Evolutionary conservation across 2,113 vertebrate genomes (phyloP).

Genomic region (Dicentrarchus labrax): DNA sequence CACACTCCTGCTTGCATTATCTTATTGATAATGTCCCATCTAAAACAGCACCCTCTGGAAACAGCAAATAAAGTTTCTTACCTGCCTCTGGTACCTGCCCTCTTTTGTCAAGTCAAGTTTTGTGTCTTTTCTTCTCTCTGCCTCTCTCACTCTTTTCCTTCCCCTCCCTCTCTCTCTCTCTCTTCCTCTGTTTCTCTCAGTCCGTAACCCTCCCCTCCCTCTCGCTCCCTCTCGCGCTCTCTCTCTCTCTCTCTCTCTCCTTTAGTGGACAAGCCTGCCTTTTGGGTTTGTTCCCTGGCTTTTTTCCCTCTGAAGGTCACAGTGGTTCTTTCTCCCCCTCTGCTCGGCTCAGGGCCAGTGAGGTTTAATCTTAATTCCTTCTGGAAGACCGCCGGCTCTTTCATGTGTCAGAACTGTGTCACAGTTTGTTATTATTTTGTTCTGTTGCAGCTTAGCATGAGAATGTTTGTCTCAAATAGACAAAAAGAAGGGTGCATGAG

Average conservation of each 20-base stretch:
- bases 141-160: conserved; percentile 60
- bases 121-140: conserved; percentile 70
- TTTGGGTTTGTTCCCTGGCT: conserved; percentile 73
- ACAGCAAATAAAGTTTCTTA: conserved; percentile 74
- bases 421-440: conserved; percentile 40
- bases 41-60: conserved; percentile 11
- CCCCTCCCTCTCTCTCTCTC: conserved; percentile 57
- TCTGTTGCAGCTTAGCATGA: conserved; percentile 24
- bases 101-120: conserved; percentile 78
- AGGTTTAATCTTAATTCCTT: conserved; percentile 69
- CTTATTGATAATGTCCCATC: conserved; percentile 11
- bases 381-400: conserved; percentile 62
- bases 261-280: conserved; percentile 63
- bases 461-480: conserved; percentile 15
- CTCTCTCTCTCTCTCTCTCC: conserved; percentile 38
- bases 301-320: conserved; percentile 78
- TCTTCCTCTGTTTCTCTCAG: conserved; percentile 43
- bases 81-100: conserved; percentile 84
- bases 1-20: conserved; percentile 26
- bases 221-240: conserved; percentile 29
- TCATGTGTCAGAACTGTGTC: conserved; percentile 58
- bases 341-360: conserved; percentile 62
- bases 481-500: not conserved
- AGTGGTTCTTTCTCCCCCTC: conserved; percentile 63
- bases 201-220: conserved; percentile 42